These are phyloP conservation scores for Heterotis niloticus DNA, from an alignment of 2,113 vertebrate species.

Conservation along the genomic window DNA sequence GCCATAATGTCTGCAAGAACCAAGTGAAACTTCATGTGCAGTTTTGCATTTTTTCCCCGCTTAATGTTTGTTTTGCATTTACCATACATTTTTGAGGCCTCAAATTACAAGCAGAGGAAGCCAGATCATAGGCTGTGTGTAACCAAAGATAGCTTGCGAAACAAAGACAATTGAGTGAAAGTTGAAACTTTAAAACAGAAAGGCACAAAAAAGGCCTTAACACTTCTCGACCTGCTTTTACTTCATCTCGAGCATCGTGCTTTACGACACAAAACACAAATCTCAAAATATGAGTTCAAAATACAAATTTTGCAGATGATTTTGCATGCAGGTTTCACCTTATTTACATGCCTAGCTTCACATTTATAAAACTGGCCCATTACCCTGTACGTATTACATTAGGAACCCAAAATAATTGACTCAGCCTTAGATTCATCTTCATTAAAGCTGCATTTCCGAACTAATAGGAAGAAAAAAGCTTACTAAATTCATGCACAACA, in stretches of 20 bases:
- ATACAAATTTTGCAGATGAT: not conserved
- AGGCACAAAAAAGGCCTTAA: not conserved
- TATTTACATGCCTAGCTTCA: too few species aligned
- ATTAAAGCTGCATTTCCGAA: too few species aligned
- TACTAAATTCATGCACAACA: too few species aligned
- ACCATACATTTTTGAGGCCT: not conserved
- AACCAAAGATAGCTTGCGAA: not conserved
- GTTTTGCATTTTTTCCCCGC: not conserved
- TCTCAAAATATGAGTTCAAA: too few species aligned
- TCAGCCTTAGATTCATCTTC: too few species aligned
- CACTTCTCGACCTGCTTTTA: not conserved
- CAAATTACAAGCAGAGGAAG: not conserved
- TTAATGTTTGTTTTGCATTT: not conserved
- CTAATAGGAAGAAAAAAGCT: too few species aligned
- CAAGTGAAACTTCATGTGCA: not conserved
- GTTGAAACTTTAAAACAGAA: not conserved
- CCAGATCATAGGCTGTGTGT: not conserved
- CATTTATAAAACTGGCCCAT: too few species aligned
- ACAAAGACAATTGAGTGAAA: not conserved
- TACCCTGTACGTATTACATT: too few species aligned
- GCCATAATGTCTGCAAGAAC: too few species aligned
- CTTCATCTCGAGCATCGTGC: not conserved
- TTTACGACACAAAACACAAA: not conserved
- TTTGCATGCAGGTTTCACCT: not conserved
- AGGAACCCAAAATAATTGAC: too few species aligned